A percentile compares a stretch with the other conserved stretches of the same genome.
Evolutionary conservation across 2,888 invertebrate species (phyloP).

Genomic region (Rhamphomyia laevipes): DNA sequence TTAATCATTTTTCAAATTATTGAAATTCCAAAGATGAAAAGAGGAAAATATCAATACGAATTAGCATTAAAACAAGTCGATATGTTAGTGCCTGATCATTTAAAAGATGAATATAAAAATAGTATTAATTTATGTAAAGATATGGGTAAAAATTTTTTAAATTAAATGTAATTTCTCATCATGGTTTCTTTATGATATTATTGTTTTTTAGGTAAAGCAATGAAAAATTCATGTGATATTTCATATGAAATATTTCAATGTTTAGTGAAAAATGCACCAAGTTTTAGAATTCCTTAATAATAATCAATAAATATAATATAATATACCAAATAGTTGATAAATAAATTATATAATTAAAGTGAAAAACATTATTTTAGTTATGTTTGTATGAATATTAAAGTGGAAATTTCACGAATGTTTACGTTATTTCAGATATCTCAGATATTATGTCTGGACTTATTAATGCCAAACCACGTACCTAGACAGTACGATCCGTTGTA

Average conservation of each 20-base stretch:
- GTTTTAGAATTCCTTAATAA: conserved; percentile 30
- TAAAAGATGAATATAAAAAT: conserved; percentile 25
- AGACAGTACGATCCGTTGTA: no score
- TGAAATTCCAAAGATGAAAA: conserved; percentile 26
- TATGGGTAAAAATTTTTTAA: conserved; percentile 15
- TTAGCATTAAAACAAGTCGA: conserved; percentile 33
- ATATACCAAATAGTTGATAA: no score
- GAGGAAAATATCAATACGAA: conserved; percentile 32
- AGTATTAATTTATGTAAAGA: conserved; percentile 28
- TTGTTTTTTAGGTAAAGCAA: conserved; percentile 20
- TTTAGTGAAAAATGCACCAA: conserved; percentile 21
- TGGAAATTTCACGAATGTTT: no score
- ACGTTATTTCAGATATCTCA: no score
- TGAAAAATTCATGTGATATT: conserved; percentile 34
- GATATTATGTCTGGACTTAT: no score
- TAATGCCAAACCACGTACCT: no score
- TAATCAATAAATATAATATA: no score
- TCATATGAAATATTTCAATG: conserved; percentile 26
- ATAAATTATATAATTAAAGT: no score
- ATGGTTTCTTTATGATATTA: neutral
- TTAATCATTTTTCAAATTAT: neutral
- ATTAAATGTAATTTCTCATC: neutral
- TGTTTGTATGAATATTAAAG: no score
- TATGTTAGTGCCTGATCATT: conserved; percentile 29
- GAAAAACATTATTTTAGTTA: no score